phyloP scores from a whole-genome alignment of 2,113 vertebrate species.

The Entomyzon cyanotis region DNA sequence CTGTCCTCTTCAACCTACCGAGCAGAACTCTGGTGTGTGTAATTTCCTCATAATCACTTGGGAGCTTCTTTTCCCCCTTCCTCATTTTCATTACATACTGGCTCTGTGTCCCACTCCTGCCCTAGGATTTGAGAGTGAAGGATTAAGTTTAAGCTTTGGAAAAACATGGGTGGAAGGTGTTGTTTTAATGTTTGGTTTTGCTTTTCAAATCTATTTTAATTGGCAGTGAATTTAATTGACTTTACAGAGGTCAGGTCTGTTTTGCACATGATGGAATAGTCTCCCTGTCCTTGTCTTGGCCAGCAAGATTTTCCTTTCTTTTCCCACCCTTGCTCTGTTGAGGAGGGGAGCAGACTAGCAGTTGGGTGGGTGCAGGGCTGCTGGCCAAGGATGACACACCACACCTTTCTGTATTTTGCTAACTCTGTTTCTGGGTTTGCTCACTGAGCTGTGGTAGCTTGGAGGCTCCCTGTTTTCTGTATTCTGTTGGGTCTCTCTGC shows the following conservation, averaged over 20 bases:
- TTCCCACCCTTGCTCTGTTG: neutral
- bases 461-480: neutral
- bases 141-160: neutral
- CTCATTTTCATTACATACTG: neutral
- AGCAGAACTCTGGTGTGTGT: neutral
- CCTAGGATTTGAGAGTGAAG: neutral
- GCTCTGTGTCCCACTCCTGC: neutral
- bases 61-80: neutral
- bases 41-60: neutral
- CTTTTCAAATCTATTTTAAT: neutral
- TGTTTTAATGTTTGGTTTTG: neutral
- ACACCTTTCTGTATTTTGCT: neutral
- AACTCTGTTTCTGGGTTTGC: neutral
- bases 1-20: neutral
- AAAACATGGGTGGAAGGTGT: neutral
- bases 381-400: neutral
- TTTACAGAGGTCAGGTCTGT: neutral
- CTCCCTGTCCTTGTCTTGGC: neutral
- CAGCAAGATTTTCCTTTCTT: neutral
- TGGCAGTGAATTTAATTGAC: neutral
- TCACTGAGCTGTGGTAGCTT: neutral
- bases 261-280: neutral
- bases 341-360: neutral
- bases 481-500: neutral
- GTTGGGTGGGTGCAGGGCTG: neutral